Base-by-base conservation (phyloP, 1,140 invertebrate genomes). In the Hylaeus volcanicus region DNA sequence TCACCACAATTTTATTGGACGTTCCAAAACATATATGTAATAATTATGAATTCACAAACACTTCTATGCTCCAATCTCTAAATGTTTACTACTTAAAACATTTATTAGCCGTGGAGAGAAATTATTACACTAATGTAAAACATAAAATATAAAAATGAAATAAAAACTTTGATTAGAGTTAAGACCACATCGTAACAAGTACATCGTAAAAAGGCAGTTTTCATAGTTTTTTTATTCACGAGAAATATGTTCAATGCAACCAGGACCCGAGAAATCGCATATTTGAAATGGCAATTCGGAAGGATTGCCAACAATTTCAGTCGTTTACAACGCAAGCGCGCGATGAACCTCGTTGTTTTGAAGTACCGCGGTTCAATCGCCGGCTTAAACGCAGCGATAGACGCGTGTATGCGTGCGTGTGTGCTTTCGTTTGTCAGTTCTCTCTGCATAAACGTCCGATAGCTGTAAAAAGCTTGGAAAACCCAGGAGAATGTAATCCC, bases 341-440 rank as follows among this genome's bases (percentile, higher is more conserved):
- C 63, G 41, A 12, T 5, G 60, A 12, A 41, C 2, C n/a, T 39
- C 66, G 66, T 51, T 56, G 61, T 73, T 73, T 79, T 39, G 9
- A 73, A 48, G 26, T 26, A 48, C n/a, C 41, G 26, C 41, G 26
- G 60, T 56, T 79, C 69, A n/a, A 79, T 79, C 60, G 69, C 2
- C 56, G 6, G 48, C 26, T 79, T 56, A 73, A 79, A 79, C 60
- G 26, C 51, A 60, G 51, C 63, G 63, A 64, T 78, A 26, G 5
- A 37, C 48, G n/a, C 14, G 51, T 39, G 37, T 9, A 11, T 9
- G 51, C 9, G 8, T 9, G 6, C 58, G 41, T 12, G 60, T 39
- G 37, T 41, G 61, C 64, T 65, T 56, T 56, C 64, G 69, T 73
- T 73, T 39, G 69, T 56, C 77, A 39, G 53, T 73, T 39, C 61